phyloP scores from a whole-genome alignment of 2,888 invertebrate genomes.

The Lithophane semibrunnea region DNA sequence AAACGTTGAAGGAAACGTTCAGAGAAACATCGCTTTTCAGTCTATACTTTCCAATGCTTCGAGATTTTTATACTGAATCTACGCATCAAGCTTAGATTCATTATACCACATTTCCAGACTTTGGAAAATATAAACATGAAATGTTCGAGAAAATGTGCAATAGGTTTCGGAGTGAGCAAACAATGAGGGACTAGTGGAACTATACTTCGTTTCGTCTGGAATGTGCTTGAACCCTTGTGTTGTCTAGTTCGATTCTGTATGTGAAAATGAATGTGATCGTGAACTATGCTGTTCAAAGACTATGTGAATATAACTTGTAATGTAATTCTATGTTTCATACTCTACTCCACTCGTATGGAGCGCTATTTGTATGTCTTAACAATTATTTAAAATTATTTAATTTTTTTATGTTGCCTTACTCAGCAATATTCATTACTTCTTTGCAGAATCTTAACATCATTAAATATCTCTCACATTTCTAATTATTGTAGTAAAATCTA shows the following conservation, averaged over 20 bases:
- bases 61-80: constrained; percentile 31
- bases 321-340: constrained; percentile 66
- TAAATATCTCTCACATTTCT: constrained; percentile 81
- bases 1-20: constrained; percentile 55
- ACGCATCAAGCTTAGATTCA: constrained; percentile 15
- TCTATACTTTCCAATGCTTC: constrained; percentile 26
- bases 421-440: constrained; percentile 71
- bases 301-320: constrained; percentile 75
- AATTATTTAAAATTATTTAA: constrained; percentile 72
- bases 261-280: constrained; percentile 63
- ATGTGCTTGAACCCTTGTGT: constrained; percentile 66
- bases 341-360: constrained; percentile 70
- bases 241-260: constrained; percentile 65
- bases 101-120: constrained; percentile 13
- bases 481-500: constrained; percentile 89
- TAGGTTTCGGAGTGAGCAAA: constrained; percentile 56
- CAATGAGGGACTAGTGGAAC: constrained; percentile 34
- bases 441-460: constrained; percentile 74
- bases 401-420: constrained; percentile 75
- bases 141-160: constrained; percentile 57
- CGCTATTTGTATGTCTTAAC: constrained; percentile 69
- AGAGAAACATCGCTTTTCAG: constrained; percentile 27
- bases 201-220: constrained; percentile 47
- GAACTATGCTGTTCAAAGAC: constrained; percentile 74
- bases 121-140: constrained; percentile 36